Evolutionary conservation across 2,888 invertebrate genomes (phyloP).

Genomic region (Chymomyza caudatula): DNA sequence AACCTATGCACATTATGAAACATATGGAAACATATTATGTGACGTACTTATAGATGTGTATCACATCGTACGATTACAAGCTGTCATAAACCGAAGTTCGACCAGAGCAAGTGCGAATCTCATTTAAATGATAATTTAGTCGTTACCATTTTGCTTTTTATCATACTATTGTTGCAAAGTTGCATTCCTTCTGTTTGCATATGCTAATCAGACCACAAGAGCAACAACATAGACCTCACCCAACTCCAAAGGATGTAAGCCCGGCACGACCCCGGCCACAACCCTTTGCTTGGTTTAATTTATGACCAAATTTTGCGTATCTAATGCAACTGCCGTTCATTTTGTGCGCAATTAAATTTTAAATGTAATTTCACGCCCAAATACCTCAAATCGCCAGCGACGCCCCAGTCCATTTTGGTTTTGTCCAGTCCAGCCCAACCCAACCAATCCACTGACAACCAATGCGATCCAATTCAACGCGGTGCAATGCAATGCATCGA

Average conservation of each 20-base stretch:
- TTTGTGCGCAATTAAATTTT: constrained; percentile 63
- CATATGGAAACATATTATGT: too few species aligned
- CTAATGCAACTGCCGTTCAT: constrained; percentile 42
- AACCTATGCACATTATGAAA: too few species aligned
- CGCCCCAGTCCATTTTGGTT: neutral
- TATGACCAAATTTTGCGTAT: constrained; percentile 58
- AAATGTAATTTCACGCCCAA: constrained; percentile 68
- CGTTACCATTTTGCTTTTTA: neutral
- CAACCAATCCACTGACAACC: constrained; percentile 4
- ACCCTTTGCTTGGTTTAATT: constrained; percentile 39
- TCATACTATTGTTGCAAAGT: neutral
- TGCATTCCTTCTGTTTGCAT: neutral
- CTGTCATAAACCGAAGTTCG: neutral
- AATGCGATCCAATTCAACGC: constrained; percentile 5
- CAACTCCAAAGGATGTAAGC: neutral
- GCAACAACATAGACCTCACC: neutral
- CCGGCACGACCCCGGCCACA: neutral
- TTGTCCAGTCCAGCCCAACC: neutral
- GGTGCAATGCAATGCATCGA: constrained; percentile 6
- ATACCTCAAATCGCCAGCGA: constrained; percentile 54
- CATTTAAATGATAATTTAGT: constrained; percentile 1
- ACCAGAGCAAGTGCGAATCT: neutral
- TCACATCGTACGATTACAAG: neutral
- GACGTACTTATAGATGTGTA: too few species aligned
- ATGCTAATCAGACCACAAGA: neutral